Evolutionary conservation across 2,797 vertebrate species (phyloP), one percentile per base, ranked within the genome.

Genomic region (Schizothorax lantsangensis): DNA sequence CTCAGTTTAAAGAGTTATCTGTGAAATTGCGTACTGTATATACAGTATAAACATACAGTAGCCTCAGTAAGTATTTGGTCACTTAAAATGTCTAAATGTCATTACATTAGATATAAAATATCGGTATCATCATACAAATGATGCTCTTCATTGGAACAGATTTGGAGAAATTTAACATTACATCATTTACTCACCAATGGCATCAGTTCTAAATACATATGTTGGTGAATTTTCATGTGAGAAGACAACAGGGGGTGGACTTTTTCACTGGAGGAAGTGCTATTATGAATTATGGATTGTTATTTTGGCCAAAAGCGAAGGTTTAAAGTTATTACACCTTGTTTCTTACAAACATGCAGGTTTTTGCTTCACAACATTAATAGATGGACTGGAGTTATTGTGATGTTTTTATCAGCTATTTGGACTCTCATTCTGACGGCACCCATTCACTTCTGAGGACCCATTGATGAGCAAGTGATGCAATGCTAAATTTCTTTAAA

Each of bases 21-120:
- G 84, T 87, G 74, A 87, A 90, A 84, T 66, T 73, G 81, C 86
- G 92, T 88, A 17, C 62, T 33, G 62, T 66, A 92, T 92, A 90
- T 92, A 36, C 3, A 36, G 36, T 36, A 90, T 89, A 93, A 89
- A 26, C 81, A 71, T 86, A 81, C 88, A 88, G 84, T 54, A 86
- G 69, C 30, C 49, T 87, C 83, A 85, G 30, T 75, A 57, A 79
- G 77, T 30, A 81, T 78, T 81, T 78, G 52, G 33, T 69, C 36
- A 72, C 71, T 83, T 43, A 83, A 85, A 85, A 79, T 59, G 23
- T 40, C 12, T 17, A 38, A 59, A 43, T 59, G 36, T 40, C 7
- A 57, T 15, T 79, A 0, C 2, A 26, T 40, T 40, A 59, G 6
- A 62, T 26, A n/a, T n/a, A 40, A 59, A 40, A 79, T 8, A 59